Evolutionary conservation across 2,888 invertebrate genomes (phyloP).

Genomic region (Meandrusa payeni): DNA sequence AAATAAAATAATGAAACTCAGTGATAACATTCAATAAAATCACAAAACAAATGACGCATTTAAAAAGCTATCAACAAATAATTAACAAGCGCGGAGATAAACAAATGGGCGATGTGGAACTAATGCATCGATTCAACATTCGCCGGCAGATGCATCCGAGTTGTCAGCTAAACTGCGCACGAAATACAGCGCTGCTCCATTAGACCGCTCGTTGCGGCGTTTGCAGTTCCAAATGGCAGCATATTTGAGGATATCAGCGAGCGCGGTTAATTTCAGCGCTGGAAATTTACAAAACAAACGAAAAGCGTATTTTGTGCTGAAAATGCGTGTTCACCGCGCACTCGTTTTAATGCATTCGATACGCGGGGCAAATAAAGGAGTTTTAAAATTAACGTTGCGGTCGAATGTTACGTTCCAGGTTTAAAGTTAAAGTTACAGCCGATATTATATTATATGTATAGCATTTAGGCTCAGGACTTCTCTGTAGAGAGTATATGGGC

Average conservation of each 20-base stretch:
- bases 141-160: conserved; percentile 15
- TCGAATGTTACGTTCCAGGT: too few species aligned
- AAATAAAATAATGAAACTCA: too few species aligned
- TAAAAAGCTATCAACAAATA: too few species aligned
- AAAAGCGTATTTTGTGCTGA: conserved; percentile 19
- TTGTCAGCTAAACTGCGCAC: conserved; percentile 13
- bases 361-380: conserved; percentile 5
- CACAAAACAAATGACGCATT: not conserved
- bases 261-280: conserved; percentile 20
- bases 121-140: conserved; percentile 14
- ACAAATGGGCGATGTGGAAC: not conserved
- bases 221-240: conserved; percentile 20
- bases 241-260: conserved; percentile 19
- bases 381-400: conserved; percentile 6
- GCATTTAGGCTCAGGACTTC: too few species aligned
- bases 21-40: too few species aligned
- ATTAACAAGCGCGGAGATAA: not conserved
- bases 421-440: too few species aligned
- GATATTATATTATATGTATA: too few species aligned
- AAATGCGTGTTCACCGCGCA: conserved; percentile 7
- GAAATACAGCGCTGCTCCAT: conserved; percentile 14
- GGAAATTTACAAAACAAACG: conserved; percentile 21
- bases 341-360: conserved; percentile 12
- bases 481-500: too few species aligned
- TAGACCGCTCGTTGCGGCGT: conserved; percentile 17